phyloP scores from a whole-genome alignment of 2,888 invertebrate species.

The Sepioteuthis lessoniana region DNA sequence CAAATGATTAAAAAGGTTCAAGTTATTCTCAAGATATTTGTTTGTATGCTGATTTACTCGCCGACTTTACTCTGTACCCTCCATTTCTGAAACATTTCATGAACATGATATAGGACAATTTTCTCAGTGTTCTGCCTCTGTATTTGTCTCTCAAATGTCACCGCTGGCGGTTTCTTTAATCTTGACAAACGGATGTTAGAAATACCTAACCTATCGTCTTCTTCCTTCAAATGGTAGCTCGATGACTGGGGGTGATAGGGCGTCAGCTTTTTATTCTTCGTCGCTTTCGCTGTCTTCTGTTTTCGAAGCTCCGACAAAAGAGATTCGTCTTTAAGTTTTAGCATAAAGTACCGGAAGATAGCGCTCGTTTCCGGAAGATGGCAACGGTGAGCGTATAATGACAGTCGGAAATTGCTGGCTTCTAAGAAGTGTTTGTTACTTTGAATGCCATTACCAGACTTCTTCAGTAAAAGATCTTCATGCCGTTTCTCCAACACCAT shows the following conservation, averaged over 20 bases:
- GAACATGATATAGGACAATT: not conserved
- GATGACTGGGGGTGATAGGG: not conserved
- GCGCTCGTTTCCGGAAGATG: not conserved
- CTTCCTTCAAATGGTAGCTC: not conserved
- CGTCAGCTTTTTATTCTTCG: not conserved
- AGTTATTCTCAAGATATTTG: no score
- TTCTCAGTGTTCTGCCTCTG: conserved; percentile 34
- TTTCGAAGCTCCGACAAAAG: conserved; percentile 25
- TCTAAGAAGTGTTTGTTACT: not conserved
- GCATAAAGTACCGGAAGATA: conserved; percentile 25
- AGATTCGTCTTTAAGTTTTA: conserved; percentile 37
- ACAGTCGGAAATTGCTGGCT: not conserved
- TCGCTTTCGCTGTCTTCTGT: not conserved
- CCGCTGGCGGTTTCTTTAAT: not conserved
- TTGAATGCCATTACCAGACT: not conserved
- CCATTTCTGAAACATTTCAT: conserved; percentile 40
- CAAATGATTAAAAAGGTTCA: no score
- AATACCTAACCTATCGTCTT: not conserved
- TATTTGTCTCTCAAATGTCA: not conserved
- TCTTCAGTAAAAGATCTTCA: conserved; percentile 61
- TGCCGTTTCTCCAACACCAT: conserved; percentile 62
- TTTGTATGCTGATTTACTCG: no score
- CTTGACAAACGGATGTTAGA: conserved; percentile 43
- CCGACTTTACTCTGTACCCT: not conserved
- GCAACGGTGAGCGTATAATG: conserved; percentile 42